Conservation (phyloP, 1,140 invertebrate species). For the Apis florea region DNA sequence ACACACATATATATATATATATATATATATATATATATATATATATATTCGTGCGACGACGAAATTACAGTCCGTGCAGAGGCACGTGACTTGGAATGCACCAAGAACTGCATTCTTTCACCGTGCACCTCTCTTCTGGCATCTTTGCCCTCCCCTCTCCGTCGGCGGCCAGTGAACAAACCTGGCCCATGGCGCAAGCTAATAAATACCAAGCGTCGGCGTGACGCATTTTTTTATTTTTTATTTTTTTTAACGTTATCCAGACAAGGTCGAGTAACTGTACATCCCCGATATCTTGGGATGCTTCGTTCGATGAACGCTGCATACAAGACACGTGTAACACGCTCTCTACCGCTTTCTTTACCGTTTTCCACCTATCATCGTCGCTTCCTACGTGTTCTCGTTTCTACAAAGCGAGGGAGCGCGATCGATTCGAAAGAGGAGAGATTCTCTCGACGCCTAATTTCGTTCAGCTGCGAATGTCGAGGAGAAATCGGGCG, state of each 20-base stretch:
- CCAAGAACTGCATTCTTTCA: slow-evolving; percentile 37
- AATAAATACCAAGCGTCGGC: slow-evolving; percentile 69
- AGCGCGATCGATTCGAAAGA: too few relatives aligned
- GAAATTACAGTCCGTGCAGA: slow-evolving; percentile 50
- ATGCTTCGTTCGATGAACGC: slow-evolving; percentile 14
- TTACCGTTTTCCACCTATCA: background rate
- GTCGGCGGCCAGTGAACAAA: slow-evolving; percentile 27
- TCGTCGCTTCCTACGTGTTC: too few relatives aligned
- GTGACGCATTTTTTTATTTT: slow-evolving; percentile 67
- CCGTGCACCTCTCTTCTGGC: slow-evolving; percentile 15
- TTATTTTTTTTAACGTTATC: slow-evolving; percentile 63
- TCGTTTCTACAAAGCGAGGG: background rate
- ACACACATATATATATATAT: too few relatives aligned
- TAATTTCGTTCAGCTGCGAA: background rate
- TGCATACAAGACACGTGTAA: background rate
- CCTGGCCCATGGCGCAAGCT: slow-evolving; percentile 53
- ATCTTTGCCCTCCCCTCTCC: slow-evolving; percentile 16
- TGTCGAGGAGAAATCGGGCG: slow-evolving; percentile 8
- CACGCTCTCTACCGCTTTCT: slow-evolving; percentile 5
- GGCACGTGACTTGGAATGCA: slow-evolving; percentile 41
- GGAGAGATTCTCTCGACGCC: background rate
- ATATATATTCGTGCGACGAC: slow-evolving; percentile 48
- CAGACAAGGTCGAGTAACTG: slow-evolving; percentile 78
- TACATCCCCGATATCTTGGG: slow-evolving; percentile 63
- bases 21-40: too few relatives aligned